Conservation (phyloP, 2,797 vertebrate genomes). For the Bufotes viridis region DNA sequence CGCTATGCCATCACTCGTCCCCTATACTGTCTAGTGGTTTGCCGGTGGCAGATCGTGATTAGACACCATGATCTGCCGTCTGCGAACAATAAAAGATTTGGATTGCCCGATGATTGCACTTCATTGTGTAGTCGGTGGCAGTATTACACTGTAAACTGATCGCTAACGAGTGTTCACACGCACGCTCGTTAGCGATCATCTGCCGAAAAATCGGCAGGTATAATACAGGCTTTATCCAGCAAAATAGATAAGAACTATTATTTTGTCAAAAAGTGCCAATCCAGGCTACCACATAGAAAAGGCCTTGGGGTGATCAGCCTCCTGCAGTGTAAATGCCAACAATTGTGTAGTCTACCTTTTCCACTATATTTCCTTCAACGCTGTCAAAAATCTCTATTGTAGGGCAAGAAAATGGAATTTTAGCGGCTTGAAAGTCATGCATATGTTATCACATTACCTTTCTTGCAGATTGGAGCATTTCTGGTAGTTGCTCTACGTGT, state of each 20-base stretch:
- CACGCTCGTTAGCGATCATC: no score
- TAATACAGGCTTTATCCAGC: no score
- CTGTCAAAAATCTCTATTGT: not conserved
- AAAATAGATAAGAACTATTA: not conserved
- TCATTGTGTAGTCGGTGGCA: no score
- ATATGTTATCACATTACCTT: not conserved
- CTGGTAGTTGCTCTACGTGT: not conserved
- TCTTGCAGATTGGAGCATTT: not conserved
- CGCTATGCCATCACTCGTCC: no score
- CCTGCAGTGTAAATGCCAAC: not conserved
- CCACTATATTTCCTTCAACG: not conserved
- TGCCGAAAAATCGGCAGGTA: no score
- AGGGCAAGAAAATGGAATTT: not conserved
- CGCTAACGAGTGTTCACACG: no score
- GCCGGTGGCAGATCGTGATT: no score
- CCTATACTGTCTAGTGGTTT: no score
- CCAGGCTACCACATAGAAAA: not conserved
- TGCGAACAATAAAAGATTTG: no score
- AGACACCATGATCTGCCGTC: no score
- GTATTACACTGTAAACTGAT: no score
- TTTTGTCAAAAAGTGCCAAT: not conserved
- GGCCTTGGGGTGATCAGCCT: not conserved
- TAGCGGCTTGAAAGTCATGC: not conserved
- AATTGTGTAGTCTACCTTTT: not conserved
- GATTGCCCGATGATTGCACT: no score